phyloP scores from a whole-genome alignment of 2,797 vertebrate species.

The Mallotus villosus region DNA sequence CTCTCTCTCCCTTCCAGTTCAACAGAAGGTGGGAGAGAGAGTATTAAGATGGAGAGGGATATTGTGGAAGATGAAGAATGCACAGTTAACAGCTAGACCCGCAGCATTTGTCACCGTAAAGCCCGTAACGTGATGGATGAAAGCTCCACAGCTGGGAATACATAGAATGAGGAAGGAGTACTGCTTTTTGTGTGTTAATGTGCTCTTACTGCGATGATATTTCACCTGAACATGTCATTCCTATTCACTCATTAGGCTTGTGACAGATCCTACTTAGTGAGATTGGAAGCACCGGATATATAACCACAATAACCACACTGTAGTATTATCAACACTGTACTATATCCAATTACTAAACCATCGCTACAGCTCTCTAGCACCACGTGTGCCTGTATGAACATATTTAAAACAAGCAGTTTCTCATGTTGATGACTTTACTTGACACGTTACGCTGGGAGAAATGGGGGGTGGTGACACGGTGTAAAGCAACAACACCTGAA shows the following conservation, averaged over 20 bases:
- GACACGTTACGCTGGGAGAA: background rate
- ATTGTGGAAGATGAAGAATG: constrained; percentile 60
- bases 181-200: constrained; percentile 52
- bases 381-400: too few relatives aligned
- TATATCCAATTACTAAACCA: background rate
- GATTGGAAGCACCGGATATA: constrained; percentile 28
- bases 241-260: constrained; percentile 40
- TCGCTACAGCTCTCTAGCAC: too few relatives aligned
- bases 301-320: constrained; percentile 29
- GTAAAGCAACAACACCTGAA: background rate
- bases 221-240: constrained; percentile 42
- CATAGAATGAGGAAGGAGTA: constrained; percentile 58
- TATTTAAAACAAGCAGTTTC: too few relatives aligned
- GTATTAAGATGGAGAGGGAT: constrained; percentile 54
- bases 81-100: constrained; percentile 57
- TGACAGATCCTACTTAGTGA: constrained; percentile 42
- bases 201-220: constrained; percentile 39
- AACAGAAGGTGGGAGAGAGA: background rate
- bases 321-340: constrained; percentile 27
- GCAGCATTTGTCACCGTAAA: constrained; percentile 61
- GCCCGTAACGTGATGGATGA: constrained; percentile 59
- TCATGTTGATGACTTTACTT: too few relatives aligned
- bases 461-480: background rate
- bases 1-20: background rate
- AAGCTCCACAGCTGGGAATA: constrained; percentile 59